These are phyloP conservation scores for Apocrypta bakeri DNA, from an alignment of 1,140 invertebrate genomes.

Conservation along the genomic window DNA sequence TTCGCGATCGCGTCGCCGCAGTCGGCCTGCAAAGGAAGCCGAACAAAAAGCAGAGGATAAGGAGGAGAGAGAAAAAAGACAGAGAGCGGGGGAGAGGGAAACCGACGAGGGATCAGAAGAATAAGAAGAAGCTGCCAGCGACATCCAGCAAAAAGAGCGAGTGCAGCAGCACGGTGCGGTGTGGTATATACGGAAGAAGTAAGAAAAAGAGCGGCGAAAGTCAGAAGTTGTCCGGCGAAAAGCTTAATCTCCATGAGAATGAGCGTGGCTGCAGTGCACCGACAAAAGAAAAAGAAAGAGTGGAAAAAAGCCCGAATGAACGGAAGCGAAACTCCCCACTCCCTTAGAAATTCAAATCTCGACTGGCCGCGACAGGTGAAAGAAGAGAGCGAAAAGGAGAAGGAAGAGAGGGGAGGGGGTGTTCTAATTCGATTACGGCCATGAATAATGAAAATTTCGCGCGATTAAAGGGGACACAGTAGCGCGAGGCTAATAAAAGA, in stretches of 20 bases:
- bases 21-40: background rate
- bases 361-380: background rate
- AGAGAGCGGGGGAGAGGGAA: background rate
- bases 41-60: background rate
- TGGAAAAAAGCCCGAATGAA: conserved; percentile 17
- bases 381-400: too few species aligned
- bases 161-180: background rate
- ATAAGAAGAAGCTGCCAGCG: background rate
- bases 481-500: background rate
- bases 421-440: conserved; percentile 26
- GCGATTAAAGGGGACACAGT: background rate
- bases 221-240: conserved; percentile 13
- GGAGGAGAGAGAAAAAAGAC: background rate
- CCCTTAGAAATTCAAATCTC: conserved; percentile 42
- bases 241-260: conserved; percentile 31
- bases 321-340: background rate
- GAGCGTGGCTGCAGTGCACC: background rate
- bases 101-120: background rate
- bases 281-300: conserved; percentile 4
- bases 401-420: background rate
- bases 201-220: background rate
- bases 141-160: background rate
- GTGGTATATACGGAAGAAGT: background rate
- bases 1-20: background rate
- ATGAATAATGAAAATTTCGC: conserved; percentile 10